Evolutionary conservation across 35 echinoderm and acorn worm species (phyloP).

Genomic region (Lytechinus pictus): DNA sequence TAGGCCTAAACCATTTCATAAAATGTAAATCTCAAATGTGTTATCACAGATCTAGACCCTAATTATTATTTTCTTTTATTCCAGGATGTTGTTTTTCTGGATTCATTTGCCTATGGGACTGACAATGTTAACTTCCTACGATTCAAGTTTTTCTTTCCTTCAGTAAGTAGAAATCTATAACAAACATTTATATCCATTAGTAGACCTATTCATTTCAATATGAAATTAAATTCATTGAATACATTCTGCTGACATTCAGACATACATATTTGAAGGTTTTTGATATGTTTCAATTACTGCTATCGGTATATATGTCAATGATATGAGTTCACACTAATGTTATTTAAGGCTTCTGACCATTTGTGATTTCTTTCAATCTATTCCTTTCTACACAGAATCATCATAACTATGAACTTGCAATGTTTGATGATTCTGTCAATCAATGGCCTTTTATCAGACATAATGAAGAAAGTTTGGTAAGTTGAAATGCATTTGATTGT

Average conservation of each 20-base stretch:
- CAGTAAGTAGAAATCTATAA: neutral
- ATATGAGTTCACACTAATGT: neutral
- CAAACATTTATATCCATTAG: neutral
- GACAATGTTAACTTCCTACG: neutral
- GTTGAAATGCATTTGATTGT: neutral
- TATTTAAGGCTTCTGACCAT: neutral
- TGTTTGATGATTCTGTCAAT: neutral
- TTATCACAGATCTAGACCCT: no score
- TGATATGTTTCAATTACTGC: neutral
- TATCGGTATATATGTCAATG: neutral
- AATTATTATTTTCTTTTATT: neutral
- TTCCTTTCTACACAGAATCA: neutral
- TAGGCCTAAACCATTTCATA: no score
- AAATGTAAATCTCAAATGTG: no score
- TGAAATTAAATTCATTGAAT: no score
- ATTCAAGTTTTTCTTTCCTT: neutral
- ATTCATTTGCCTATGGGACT: neutral
- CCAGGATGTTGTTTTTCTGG: neutral
- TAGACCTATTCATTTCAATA: no score
- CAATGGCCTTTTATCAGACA: neutral
- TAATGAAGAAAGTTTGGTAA: neutral
- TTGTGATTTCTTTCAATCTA: neutral
- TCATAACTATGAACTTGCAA: neutral
- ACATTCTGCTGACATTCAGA: no score
- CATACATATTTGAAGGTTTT: no score